These are phyloP conservation scores for Threskiornis aethiopicus DNA, from an alignment of 2,797 vertebrate genomes.

Conservation along the genomic window DNA sequence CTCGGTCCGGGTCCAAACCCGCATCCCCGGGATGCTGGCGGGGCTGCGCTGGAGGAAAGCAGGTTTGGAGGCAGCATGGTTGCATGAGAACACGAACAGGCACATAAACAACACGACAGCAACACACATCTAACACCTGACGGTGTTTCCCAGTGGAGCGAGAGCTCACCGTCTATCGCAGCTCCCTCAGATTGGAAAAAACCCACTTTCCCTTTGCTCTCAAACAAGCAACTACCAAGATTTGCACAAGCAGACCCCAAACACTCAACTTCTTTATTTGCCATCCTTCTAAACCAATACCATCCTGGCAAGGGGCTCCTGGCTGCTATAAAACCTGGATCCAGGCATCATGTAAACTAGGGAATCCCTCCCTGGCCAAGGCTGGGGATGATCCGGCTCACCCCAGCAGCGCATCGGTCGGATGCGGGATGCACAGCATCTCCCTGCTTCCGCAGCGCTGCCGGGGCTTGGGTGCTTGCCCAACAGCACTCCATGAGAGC, in stretches of 20 bases:
- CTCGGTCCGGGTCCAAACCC: neutral
- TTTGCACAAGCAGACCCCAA: neutral
- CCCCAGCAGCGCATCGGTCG: neutral
- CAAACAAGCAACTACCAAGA: neutral
- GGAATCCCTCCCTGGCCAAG: neutral
- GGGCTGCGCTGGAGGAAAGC: neutral
- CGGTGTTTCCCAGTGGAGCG: rapidly evolving
- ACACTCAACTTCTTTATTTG: neutral
- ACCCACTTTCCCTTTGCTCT: neutral
- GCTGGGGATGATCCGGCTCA: neutral
- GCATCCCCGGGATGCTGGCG: neutral
- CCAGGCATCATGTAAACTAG: neutral
- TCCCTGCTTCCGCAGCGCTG: neutral
- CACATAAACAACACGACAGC: neutral
- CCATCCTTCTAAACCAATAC: neutral
- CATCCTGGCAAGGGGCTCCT: neutral
- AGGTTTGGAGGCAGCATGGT: neutral
- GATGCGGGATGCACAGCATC: neutral
- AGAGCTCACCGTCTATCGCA: neutral
- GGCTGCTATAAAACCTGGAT: neutral
- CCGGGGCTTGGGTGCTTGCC: neutral
- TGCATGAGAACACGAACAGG: neutral
- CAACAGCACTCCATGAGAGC: neutral
- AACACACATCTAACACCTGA: neutral
- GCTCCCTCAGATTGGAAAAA: rapidly evolving